Conservation (phyloP, 2,888 invertebrate species). For the Rugalucina vietnamica region DNA sequence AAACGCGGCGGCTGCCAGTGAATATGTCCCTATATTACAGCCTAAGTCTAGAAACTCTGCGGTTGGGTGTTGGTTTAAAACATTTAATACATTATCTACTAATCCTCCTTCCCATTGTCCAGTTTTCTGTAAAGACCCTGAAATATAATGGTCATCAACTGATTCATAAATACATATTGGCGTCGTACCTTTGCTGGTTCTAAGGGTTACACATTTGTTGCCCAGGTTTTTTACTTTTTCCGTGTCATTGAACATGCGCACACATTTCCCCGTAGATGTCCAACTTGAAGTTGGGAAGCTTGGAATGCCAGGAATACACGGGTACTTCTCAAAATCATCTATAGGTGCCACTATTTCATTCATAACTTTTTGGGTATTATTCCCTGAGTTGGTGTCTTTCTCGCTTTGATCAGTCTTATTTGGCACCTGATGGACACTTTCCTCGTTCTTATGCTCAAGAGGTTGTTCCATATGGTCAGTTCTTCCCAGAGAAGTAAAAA, state of each 20-base stretch:
- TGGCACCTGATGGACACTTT: too few species aligned
- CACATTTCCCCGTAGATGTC: not conserved
- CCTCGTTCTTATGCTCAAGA: too few species aligned
- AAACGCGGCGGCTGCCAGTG: constrained; percentile 32
- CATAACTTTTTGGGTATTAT: too few species aligned
- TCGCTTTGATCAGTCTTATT: too few species aligned
- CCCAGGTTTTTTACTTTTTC: not conserved
- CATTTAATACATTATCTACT: too few species aligned
- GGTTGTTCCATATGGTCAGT: too few species aligned
- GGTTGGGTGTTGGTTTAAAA: too few species aligned
- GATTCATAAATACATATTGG: not conserved
- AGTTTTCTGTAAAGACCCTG: not conserved
- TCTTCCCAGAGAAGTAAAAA: too few species aligned
- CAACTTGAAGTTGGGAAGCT: not conserved
- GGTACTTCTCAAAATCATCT: not conserved
- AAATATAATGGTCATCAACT: not conserved
- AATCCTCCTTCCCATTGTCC: not conserved
- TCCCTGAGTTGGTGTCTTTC: too few species aligned
- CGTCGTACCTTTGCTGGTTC: not conserved
- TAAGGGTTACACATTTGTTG: not conserved
- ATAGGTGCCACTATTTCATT: not conserved
- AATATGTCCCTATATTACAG: constrained; percentile 49
- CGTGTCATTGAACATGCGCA: not conserved
- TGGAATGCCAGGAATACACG: not conserved
- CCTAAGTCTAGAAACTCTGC: constrained; percentile 45